phyloP scores from a whole-genome alignment of 2,113 vertebrate genomes.

The Anarrhichthys ocellatus region DNA sequence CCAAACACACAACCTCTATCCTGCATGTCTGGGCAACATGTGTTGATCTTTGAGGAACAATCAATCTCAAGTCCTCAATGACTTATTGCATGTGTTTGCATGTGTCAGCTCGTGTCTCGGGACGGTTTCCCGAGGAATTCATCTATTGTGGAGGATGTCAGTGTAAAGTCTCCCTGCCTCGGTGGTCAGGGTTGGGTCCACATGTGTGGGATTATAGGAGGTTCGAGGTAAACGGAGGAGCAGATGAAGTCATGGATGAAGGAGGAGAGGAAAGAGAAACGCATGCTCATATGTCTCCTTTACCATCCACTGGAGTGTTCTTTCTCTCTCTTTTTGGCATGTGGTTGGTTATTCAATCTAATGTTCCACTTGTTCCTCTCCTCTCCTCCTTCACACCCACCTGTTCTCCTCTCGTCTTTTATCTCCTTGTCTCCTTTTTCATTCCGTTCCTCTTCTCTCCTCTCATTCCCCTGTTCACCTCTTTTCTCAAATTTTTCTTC shows the following conservation, averaged over 20 bases:
- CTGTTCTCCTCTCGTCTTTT: neutral
- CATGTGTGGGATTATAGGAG: conserved; percentile 38
- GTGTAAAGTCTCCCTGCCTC: neutral
- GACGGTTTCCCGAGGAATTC: neutral
- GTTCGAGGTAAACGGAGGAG: conserved; percentile 21
- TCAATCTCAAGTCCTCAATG: neutral
- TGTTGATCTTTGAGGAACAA: neutral
- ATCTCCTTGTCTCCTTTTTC: neutral
- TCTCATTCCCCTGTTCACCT: neutral
- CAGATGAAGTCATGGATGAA: conserved; percentile 51
- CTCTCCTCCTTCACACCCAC: neutral
- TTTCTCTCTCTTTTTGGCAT: conserved; percentile 14
- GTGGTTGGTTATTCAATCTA: conserved; percentile 21
- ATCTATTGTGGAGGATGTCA: conserved; percentile 4
- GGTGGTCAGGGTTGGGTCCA: conserved; percentile 10
- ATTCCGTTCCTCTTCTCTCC: neutral
- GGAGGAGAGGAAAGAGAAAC: conserved; percentile 34
- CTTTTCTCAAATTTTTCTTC: neutral
- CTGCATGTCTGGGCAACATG: neutral
- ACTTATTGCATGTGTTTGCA: neutral
- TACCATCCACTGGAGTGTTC: conserved; percentile 18
- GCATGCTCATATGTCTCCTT: conserved; percentile 48
- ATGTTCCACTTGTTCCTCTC: conserved; percentile 12
- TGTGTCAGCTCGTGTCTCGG: neutral
- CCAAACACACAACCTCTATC: neutral